phyloP scores from a whole-genome alignment of 2,113 vertebrate species.

The Peromyscus polionotus region DNA sequence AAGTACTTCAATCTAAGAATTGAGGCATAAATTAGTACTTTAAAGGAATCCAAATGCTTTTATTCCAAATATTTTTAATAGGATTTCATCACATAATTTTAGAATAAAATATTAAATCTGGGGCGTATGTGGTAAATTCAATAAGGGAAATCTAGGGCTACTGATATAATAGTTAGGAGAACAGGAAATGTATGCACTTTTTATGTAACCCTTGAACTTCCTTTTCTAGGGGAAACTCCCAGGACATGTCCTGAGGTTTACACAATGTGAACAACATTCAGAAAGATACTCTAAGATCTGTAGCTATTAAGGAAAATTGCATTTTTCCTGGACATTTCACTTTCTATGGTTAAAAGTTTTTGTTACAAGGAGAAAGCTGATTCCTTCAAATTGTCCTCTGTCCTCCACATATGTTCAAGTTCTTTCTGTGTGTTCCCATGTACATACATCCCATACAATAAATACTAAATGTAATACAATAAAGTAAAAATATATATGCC shows the following conservation, averaged over 20 bases:
- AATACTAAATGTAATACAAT: background rate
- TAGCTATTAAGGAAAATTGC: slow-evolving; percentile 10
- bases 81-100: background rate
- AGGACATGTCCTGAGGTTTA: background rate
- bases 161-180: background rate
- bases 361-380: background rate
- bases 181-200: slow-evolving; percentile 7
- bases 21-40: background rate
- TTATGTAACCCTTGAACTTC: slow-evolving; percentile 36
- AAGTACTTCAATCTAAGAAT: background rate
- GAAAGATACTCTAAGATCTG: background rate
- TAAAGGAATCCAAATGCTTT: background rate
- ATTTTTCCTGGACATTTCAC: background rate
- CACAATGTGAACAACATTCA: slow-evolving; percentile 34
- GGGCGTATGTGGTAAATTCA: background rate
- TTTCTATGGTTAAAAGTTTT: background rate
- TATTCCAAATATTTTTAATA: background rate
- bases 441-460: background rate
- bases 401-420: background rate
- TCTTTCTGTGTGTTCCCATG: background rate
- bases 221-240: slow-evolving; percentile 46
- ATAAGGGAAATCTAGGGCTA: background rate
- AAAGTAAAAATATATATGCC: background rate
- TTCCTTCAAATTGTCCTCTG: background rate
- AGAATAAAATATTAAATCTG: slow-evolving; percentile 18